A percentile compares a stretch with the other conserved stretches of the same genome.
Conservation (phyloP, 2,113 vertebrate genomes). For the Mystacornis crossleyi region DNA sequence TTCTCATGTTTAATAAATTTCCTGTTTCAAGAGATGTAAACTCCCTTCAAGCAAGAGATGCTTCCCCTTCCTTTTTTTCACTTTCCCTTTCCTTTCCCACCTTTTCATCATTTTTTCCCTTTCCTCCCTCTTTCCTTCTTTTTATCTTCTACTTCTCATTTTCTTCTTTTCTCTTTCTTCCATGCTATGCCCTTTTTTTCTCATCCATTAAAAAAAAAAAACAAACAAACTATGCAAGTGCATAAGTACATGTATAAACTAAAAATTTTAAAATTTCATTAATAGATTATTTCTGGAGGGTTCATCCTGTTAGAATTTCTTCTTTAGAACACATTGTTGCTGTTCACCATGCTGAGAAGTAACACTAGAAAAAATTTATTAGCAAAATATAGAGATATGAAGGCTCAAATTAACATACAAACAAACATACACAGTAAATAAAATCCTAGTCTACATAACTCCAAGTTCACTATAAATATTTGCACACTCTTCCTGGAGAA, state of each 20-base stretch:
- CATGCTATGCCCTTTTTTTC: neutral
- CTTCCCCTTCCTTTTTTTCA: neutral
- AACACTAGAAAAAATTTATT: neutral
- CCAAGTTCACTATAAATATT: neutral
- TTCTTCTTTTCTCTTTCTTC: neutral
- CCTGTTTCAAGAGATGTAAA: neutral
- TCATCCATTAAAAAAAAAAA: neutral
- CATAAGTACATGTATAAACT: neutral
- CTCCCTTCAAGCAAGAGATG: no score
- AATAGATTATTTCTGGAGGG: neutral
- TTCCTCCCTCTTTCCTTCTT: neutral
- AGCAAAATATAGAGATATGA: neutral
- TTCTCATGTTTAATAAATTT: constrained; percentile 2
- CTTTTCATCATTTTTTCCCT: neutral
- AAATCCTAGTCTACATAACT: neutral
- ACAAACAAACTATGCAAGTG: neutral
- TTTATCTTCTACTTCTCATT: neutral
- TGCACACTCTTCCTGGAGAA: neutral
- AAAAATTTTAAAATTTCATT: neutral
- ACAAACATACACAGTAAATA: neutral
- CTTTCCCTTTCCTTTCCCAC: neutral
- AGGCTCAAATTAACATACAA: neutral
- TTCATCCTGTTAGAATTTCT: neutral
- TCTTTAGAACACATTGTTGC: neutral
- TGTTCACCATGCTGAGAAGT: neutral